Base-by-base conservation (phyloP, 2,888 invertebrate genomes). In the Drosophila nr. medialis region DNA sequence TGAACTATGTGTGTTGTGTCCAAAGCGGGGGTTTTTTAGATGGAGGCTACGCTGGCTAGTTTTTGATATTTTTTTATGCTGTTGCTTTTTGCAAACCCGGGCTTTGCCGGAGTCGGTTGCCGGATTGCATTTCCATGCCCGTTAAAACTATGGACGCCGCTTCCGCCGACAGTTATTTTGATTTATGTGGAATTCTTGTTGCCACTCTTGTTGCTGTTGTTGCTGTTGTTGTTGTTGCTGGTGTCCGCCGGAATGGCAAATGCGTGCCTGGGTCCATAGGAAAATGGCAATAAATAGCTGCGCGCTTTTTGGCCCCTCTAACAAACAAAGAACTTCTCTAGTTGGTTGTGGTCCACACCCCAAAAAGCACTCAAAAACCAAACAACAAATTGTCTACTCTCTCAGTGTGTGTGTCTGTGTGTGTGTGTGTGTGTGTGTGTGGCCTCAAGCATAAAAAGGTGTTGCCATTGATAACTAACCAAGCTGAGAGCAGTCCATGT, bases 111-210 rank as follows among this genome's bases (percentile, higher is more conserved):
- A 45, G 24, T 38, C 50, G 27, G 34, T 62, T 59, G 45, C 36
- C 32, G 56, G 48, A 55, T 58, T 63, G 60, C 77, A 62, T 55
- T 63, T 38, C 64, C 32, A 45, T 64, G 59, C 56, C 58, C 70
- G 86, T 78, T 80, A 73, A 89, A 85, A 85, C 85, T 86, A 90
- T 90, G 87, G 90, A 78, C 77, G 90, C 72, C 86, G 90, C 67
- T 90, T 90, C 90, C 91, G 87, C 75, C 90, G 87, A 88, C 87
- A 90, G 91, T 88, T 88, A 88, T 88, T 88, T 88, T 88, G 87
- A 88, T 88, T 88, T 88, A 88, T 88, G 90, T 60, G 76, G 63
- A 75, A 65, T 77, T 88, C 74, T 83, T 86, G 83, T 59, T 55
- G 65, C 51, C 30, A 56, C 8, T 36, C 24, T 29, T 50, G 18